phyloP scores from a whole-genome alignment of 2,888 invertebrate genomes.

The Leptinotarsa rubiginosa region DNA sequence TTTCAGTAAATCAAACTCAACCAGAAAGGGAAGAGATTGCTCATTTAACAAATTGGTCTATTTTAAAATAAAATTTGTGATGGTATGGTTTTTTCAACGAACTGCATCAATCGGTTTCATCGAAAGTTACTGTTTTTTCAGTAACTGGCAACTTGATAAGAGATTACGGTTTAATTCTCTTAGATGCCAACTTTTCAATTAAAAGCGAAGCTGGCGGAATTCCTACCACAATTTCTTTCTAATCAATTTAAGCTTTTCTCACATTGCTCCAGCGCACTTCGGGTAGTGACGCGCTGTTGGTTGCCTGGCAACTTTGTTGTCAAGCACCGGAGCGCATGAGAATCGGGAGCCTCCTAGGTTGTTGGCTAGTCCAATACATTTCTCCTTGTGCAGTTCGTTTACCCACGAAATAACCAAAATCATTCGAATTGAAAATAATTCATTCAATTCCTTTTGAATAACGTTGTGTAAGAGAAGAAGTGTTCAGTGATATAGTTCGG shows the following conservation, averaged over 20 bases:
- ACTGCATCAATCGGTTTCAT: too few relatives aligned
- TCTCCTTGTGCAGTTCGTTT: slow-evolving; percentile 44
- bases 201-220: neutral
- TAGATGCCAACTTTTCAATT: neutral
- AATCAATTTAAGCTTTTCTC: slow-evolving; percentile 8
- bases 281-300: slow-evolving; percentile 42
- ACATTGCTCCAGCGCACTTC: slow-evolving; percentile 8
- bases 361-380: slow-evolving; percentile 46
- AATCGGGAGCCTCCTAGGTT: slow-evolving; percentile 45
- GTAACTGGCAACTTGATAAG: too few relatives aligned
- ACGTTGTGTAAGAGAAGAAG: neutral
- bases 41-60: too few relatives aligned
- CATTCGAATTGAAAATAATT: neutral
- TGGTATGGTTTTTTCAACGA: too few relatives aligned
- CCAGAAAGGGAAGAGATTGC: too few relatives aligned
- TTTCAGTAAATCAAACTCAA: too few relatives aligned
- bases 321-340: slow-evolving; percentile 60
- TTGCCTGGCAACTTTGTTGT: slow-evolving; percentile 64
- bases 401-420: slow-evolving; percentile 12
- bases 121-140: too few relatives aligned
- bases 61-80: too few relatives aligned
- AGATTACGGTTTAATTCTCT: too few relatives aligned
- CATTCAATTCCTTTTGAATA: neutral
- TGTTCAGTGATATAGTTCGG: slow-evolving; percentile 6
- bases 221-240: neutral